These are phyloP conservation scores for Fragum fragum DNA, from an alignment of 2,888 invertebrate species.

Conservation along the genomic window DNA sequence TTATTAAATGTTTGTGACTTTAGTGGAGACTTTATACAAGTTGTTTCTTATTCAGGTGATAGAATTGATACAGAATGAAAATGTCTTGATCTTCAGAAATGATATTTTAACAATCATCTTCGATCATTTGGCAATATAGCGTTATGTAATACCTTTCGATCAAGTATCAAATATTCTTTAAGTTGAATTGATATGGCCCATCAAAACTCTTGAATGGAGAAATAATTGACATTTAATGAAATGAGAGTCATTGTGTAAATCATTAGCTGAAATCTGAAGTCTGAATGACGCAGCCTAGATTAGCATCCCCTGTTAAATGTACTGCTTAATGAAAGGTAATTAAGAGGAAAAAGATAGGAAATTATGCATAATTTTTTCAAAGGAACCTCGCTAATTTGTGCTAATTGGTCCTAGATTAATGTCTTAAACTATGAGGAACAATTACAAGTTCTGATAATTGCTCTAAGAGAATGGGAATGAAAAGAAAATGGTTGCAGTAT, in stretches of 20 bases:
- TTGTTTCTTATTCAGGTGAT: no score
- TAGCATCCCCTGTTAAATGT: constrained; percentile 6
- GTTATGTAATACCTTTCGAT: no score
- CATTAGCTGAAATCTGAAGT: neutral
- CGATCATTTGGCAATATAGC: no score
- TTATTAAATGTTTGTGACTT: no score
- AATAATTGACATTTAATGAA: constrained; percentile 3
- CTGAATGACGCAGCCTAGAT: neutral
- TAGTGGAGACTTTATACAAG: no score
- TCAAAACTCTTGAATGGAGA: neutral
- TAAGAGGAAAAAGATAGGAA: constrained; percentile 14
- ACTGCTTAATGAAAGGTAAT: constrained; percentile 11
- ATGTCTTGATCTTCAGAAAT: no score
- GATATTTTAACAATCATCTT: no score
- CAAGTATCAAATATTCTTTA: no score
- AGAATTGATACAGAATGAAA: no score
- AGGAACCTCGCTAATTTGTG: neutral
- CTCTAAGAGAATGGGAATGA: constrained; percentile 3
- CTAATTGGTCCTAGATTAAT: constrained; percentile 13
- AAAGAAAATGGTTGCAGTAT: constrained; percentile 3
- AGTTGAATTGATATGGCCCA: neutral
- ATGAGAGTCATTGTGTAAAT: constrained; percentile 1
- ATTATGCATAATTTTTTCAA: constrained; percentile 14
- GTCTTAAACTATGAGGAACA: neutral
- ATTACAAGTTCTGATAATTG: constrained; percentile 2